A percentile compares a stretch with the other conserved stretches of the same genome.
phyloP scores from a whole-genome alignment of 2,113 vertebrate species.

The Eulacestoma nigropectus region DNA sequence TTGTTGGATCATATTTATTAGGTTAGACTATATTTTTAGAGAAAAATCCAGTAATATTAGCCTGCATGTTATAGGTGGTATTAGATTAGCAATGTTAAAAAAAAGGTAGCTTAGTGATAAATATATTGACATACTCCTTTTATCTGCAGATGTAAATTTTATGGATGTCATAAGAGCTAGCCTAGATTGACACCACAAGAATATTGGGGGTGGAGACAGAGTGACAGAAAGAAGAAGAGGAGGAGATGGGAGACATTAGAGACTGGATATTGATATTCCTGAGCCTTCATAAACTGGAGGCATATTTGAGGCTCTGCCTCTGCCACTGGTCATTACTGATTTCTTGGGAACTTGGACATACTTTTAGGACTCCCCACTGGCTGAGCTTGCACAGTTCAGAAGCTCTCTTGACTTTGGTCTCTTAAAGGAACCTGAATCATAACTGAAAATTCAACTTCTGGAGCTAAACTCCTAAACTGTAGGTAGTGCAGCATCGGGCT shows the following conservation, averaged over 20 bases:
- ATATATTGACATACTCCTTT: background rate
- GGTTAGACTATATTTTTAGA: background rate
- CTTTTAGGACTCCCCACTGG: background rate
- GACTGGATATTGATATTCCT: background rate
- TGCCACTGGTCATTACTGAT: background rate
- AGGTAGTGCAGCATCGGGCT: fast-evolving
- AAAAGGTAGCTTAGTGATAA: background rate
- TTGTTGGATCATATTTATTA: background rate
- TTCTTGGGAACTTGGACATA: background rate
- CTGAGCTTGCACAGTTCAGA: background rate
- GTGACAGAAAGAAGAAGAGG: background rate
- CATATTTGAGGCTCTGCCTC: background rate
- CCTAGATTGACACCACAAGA: background rate
- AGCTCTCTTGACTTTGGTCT: background rate
- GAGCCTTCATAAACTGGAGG: background rate
- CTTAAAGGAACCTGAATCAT: background rate
- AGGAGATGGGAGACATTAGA: background rate
- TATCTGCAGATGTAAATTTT: background rate
- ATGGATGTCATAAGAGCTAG: background rate
- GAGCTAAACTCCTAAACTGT: background rate
- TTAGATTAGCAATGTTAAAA: background rate
- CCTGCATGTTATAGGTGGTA: background rate
- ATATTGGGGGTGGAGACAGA: background rate
- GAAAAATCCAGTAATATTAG: background rate
- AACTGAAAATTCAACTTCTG: background rate